These are phyloP conservation scores for Notolabrus celidotus DNA, from an alignment of 2,797 vertebrate genomes.

Conservation along the genomic window DNA sequence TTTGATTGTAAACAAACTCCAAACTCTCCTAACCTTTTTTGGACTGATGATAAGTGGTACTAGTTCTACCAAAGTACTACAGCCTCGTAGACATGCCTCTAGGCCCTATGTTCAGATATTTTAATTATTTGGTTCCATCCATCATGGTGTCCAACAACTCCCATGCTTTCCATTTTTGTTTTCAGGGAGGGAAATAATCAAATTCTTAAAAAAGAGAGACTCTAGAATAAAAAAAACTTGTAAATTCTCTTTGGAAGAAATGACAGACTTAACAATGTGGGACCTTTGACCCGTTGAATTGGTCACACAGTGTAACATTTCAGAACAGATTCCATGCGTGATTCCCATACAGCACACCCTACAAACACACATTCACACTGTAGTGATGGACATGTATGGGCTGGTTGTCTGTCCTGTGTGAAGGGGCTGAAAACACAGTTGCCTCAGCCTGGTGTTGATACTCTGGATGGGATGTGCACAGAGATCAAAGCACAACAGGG, in stretches of 20 bases:
- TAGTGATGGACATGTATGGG: slow-evolving; percentile 69
- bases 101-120: slow-evolving; percentile 36
- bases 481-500: slow-evolving; percentile 63
- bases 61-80: no score
- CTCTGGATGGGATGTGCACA: slow-evolving; percentile 73
- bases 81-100: slow-evolving; percentile 40
- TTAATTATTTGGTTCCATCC: slow-evolving; percentile 35
- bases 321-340: slow-evolving; percentile 15
- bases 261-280: background rate
- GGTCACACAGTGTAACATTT: background rate
- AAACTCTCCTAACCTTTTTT: slow-evolving; percentile 6
- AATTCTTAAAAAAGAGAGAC: no score
- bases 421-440: slow-evolving; percentile 61
- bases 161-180: slow-evolving; percentile 31
- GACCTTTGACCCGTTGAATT: background rate
- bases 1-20: slow-evolving; percentile 1
- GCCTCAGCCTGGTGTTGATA: slow-evolving; percentile 71
- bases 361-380: background rate
- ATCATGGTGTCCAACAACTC: slow-evolving; percentile 18
- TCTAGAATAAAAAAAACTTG: no score
- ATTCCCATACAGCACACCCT: slow-evolving; percentile 55
- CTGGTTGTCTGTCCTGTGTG: slow-evolving; percentile 30
- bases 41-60: slow-evolving; percentile 17
- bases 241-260: background rate
- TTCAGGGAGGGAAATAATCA: slow-evolving; percentile 58